Percentiles rank a stretch among this genome's conserved stretches.
Conservation (phyloP, 2,888 invertebrate species). For the Notodonta dromedarius region DNA sequence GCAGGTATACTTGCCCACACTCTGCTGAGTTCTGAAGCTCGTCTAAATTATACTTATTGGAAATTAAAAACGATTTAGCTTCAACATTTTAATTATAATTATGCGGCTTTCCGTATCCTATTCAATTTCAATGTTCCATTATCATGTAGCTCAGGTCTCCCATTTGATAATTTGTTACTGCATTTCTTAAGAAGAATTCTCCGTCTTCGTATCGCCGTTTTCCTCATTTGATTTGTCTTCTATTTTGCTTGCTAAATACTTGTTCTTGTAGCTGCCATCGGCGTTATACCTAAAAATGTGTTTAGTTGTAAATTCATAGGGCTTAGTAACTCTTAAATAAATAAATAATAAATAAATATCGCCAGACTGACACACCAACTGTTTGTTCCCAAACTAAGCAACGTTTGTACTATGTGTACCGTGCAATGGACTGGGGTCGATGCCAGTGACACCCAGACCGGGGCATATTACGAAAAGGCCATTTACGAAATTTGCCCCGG, state of each 20-base stretch:
- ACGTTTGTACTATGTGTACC: too few species aligned
- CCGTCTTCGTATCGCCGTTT: slow-evolving; percentile 19
- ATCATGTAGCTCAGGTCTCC: neutral
- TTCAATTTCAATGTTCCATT: neutral
- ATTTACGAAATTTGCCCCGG: too few species aligned
- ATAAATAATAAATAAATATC: too few species aligned
- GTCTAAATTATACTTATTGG: too few species aligned
- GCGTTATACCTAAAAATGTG: slow-evolving; percentile 75
- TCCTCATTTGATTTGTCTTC: slow-evolving; percentile 19
- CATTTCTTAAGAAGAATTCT: slow-evolving; percentile 21
- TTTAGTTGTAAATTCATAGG: neutral
- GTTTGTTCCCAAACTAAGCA: too few species aligned
- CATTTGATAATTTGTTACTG: neutral
- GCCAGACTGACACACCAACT: too few species aligned
- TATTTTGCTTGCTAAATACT: slow-evolving; percentile 79
- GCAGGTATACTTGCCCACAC: too few species aligned
- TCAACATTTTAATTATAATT: slow-evolving; percentile 11
- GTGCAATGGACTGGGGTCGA: too few species aligned
- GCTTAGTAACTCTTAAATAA: too few species aligned
- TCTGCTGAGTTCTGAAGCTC: too few species aligned
- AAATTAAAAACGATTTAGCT: slow-evolving; percentile 1
- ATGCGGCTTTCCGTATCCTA: slow-evolving; percentile 21
- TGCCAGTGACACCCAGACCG: too few species aligned
- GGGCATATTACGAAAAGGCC: too few species aligned
- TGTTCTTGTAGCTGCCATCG: slow-evolving; percentile 84